Evolutionary conservation across 2,113 vertebrate genomes (phyloP), one percentile per base, ranked within the genome.

Genomic region (Cyprinodon variegatus): DNA sequence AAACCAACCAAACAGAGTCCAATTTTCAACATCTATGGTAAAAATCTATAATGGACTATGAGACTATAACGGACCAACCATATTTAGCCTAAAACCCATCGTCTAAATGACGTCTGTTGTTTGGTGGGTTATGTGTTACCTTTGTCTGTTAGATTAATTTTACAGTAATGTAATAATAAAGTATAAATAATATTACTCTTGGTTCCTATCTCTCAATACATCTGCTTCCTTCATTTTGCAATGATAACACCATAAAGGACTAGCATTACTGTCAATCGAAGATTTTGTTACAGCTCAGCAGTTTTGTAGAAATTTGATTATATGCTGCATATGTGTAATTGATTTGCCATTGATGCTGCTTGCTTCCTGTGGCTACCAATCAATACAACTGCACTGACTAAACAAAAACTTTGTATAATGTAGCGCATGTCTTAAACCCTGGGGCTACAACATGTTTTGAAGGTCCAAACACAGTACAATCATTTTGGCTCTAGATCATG

Each of bases 311-410:
- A 89, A 93, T 88, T 71, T 88, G 82, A 91, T 90, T 91, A 90
- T 85, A 65, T 64, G 53, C 46, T 76, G 87, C 86, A 87, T 88
- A 89, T 65, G 72, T 90, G 86, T 91, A 86, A 93, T 92, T 91
- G 87, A 92, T 93, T 91, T 77, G 75, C 57, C 67, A 82, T 86
- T 83, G 86, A 86, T 90, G 90, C 90, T 89, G 75, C 72, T 92
- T 88, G 81, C 89, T 88, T 83, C 71, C 78, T 84, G 83, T 89
- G 92, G 87, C 83, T 83, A 82, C 73, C 78, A 83, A 91, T 94
- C 92, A 91, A 93, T 92, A 88, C 8, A 9, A 63, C 61, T 17
- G 69, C 85, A 92, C 84, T 85, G 85, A 92, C 85, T 82, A 61
- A 83, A 68, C 3, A 45, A 22, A 67, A 72, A 38, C 75, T 68